Conservation (phyloP, 2,888 invertebrate genomes). For the Lamproptera curius region DNA sequence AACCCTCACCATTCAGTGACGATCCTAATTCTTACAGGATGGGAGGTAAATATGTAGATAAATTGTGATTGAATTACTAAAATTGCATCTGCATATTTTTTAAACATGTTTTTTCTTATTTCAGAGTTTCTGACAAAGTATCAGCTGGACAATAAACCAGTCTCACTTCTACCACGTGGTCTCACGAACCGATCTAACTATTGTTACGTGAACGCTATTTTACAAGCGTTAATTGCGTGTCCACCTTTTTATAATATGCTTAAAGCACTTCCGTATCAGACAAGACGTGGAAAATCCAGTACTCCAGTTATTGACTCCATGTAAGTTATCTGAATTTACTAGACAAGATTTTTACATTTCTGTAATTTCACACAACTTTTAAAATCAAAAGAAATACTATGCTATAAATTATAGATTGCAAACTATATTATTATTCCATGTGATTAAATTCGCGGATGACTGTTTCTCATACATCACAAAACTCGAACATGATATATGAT, state of each 20-base stretch:
- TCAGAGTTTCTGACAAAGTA: constrained; percentile 87
- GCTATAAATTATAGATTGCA: no score
- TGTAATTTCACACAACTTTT: no score
- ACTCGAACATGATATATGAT: no score
- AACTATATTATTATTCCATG: no score
- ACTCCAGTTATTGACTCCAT: constrained; percentile 95
- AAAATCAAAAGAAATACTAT: no score
- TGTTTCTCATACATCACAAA: no score
- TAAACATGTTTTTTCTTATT: no score
- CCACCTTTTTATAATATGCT: constrained; percentile 96
- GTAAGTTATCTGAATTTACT: no score
- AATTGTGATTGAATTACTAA: background rate
- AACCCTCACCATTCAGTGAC: constrained; percentile 73
- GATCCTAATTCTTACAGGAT: constrained; percentile 84
- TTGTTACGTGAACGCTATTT: constrained; percentile 97
- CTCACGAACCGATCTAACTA: constrained; percentile 96
- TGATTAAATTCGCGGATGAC: no score
- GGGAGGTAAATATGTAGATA: constrained; percentile 78
- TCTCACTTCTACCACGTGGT: constrained; percentile 92
- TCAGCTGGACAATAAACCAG: constrained; percentile 86
- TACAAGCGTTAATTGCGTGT: constrained; percentile 95
- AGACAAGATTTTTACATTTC: no score
- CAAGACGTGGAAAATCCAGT: constrained; percentile 77
- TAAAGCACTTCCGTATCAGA: constrained; percentile 84
- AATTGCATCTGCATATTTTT: background rate